Evolutionary conservation across 2,113 vertebrate species (phyloP).

Genomic region (Acinonyx jubatus): DNA sequence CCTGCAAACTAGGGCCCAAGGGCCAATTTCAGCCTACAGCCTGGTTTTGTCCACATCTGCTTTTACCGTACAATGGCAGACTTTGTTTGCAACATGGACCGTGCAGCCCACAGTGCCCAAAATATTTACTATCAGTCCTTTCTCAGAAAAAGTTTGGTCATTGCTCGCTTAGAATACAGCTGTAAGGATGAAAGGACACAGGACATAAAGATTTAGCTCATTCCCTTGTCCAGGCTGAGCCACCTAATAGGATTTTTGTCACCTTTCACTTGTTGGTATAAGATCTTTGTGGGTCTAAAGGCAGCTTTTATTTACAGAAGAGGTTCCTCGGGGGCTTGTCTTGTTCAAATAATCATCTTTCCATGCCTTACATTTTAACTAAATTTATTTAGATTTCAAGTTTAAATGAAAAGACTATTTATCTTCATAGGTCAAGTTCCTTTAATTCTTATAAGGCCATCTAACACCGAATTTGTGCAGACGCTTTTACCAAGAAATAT

Average conservation of each 20-base stretch:
- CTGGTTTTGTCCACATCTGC: background rate
- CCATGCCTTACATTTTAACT: background rate
- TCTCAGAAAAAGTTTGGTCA: background rate
- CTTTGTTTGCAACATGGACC: background rate
- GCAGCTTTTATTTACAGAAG: background rate
- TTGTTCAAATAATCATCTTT: background rate
- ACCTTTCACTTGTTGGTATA: background rate
- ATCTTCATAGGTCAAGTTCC: background rate
- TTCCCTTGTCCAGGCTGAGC: background rate
- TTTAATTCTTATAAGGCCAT: background rate
- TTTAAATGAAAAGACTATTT: background rate
- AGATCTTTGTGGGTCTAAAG: background rate
- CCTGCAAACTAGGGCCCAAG: background rate
- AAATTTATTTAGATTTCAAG: conserved; percentile 20
- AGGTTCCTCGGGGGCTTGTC: background rate
- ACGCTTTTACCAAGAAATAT: background rate
- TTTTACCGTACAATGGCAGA: background rate
- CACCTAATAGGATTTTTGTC: background rate
- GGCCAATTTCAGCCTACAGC: background rate
- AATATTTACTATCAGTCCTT: background rate
- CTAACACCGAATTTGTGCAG: background rate
- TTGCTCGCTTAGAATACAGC: background rate
- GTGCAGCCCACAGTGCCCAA: background rate
- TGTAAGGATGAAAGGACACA: background rate
- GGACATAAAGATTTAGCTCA: background rate